phyloP scores from a whole-genome alignment of 2,888 invertebrate genomes.

The Dolichopus griseipennis region DNA sequence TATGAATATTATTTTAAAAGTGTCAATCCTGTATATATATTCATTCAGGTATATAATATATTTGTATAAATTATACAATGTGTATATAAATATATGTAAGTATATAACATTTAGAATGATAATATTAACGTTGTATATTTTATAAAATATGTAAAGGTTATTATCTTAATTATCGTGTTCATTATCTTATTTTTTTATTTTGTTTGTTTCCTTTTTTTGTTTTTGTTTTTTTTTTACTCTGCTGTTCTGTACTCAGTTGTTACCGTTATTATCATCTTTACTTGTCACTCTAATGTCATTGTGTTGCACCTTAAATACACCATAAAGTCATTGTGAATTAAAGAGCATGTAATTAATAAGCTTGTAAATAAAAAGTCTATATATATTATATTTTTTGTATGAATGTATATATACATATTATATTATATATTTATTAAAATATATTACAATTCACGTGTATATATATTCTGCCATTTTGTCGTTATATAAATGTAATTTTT shows the following conservation, averaged over 20 bases:
- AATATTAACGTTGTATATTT: no score
- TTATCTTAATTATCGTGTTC: background rate
- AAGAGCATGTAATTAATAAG: background rate
- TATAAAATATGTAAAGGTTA: background rate
- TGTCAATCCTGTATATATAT: background rate
- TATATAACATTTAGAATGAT: background rate
- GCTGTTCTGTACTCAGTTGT: no score
- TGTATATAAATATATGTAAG: background rate
- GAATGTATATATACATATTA: no score
- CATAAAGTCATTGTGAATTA: background rate
- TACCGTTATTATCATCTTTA: no score
- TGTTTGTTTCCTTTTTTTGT: background rate
- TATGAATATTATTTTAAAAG: no score
- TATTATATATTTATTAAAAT: no score
- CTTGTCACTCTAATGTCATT: background rate
- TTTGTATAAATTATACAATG: background rate
- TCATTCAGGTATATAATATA: background rate
- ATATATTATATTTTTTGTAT: no score
- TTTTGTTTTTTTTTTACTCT: background rate
- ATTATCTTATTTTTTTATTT: background rate
- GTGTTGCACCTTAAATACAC: background rate
- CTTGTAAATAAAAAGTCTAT: background rate
- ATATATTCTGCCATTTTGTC: no score
- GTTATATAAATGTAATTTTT: no score
- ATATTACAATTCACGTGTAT: no score